Conservation (phyloP, 2,888 invertebrate species). For the Yponomeuta plumbellus region DNA sequence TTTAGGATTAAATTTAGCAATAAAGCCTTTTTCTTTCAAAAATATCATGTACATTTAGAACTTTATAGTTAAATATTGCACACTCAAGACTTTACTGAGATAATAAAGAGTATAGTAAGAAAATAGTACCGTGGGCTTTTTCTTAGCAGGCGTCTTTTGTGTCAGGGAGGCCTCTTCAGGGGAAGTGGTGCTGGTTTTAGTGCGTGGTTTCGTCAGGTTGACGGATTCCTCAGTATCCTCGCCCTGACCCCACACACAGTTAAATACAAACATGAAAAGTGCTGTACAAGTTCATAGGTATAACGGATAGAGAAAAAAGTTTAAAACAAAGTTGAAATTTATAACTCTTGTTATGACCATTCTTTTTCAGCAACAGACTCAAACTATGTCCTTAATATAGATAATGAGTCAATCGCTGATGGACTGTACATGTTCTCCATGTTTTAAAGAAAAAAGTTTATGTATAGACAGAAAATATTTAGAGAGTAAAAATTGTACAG, state of each 20-base stretch:
- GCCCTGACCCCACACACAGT: constrained; percentile 48
- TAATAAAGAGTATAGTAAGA: constrained; percentile 43
- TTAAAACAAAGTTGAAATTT: not conserved
- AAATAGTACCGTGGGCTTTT: constrained; percentile 65
- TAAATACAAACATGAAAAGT: constrained; percentile 32
- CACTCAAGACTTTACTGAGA: constrained; percentile 38
- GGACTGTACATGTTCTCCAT: not conserved
- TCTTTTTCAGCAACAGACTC: not conserved
- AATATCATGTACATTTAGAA: too few relatives aligned
- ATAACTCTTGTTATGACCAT: not conserved
- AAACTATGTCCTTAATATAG: not conserved
- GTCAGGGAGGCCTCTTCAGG: constrained; percentile 70
- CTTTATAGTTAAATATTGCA: too few relatives aligned
- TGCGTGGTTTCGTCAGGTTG: constrained; percentile 64
- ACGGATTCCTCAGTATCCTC: constrained; percentile 71
- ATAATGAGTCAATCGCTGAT: not conserved
- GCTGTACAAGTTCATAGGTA: constrained; percentile 24
- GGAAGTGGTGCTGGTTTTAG: constrained; percentile 69
- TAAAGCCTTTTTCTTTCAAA: not conserved
- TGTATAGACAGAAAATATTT: not conserved
- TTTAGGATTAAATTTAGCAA: constrained; percentile 11
- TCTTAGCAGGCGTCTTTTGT: constrained; percentile 71
- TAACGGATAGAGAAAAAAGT: not conserved
- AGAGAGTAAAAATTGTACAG: not conserved
- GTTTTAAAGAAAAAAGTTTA: not conserved